These are phyloP conservation scores for Siderastrea radians DNA, from an alignment of 92 coral and sea anemone species.

Conservation along the genomic window DNA sequence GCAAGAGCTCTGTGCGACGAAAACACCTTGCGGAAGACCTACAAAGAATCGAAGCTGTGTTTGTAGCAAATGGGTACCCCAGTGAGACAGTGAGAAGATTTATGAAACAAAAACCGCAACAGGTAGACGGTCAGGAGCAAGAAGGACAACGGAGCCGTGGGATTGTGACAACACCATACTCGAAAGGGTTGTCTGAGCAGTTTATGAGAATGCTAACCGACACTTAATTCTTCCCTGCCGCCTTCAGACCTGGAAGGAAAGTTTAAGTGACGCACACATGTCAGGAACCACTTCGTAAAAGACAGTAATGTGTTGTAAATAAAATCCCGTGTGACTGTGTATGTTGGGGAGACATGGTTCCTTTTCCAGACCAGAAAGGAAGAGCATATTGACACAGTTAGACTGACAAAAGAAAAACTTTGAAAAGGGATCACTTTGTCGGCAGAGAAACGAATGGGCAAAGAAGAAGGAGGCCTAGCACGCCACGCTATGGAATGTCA, in stretches of 20 bases:
- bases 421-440: too few relatives aligned
- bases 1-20: not conserved
- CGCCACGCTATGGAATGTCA: too few relatives aligned
- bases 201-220: not conserved
- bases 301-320: not conserved
- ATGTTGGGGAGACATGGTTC: too few relatives aligned
- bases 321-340: slow-evolving; percentile 25
- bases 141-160: not conserved
- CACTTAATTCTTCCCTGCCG: not conserved
- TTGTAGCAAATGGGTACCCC: not conserved
- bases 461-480: too few relatives aligned
- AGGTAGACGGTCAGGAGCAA: not conserved
- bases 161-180: not conserved
- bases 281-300: slow-evolving; percentile 17
- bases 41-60: too few relatives aligned
- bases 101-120: slow-evolving; percentile 3
- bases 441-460: too few relatives aligned
- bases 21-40: slow-evolving; percentile 2
- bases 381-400: not conserved
- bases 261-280: not conserved
- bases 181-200: slow-evolving; percentile 4
- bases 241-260: slow-evolving; percentile 28
- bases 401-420: not conserved
- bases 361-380: not conserved
- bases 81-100: slow-evolving; percentile 18